Base-by-base conservation (phyloP, 23 tunicate species). In the Phallusia fumigata region DNA sequence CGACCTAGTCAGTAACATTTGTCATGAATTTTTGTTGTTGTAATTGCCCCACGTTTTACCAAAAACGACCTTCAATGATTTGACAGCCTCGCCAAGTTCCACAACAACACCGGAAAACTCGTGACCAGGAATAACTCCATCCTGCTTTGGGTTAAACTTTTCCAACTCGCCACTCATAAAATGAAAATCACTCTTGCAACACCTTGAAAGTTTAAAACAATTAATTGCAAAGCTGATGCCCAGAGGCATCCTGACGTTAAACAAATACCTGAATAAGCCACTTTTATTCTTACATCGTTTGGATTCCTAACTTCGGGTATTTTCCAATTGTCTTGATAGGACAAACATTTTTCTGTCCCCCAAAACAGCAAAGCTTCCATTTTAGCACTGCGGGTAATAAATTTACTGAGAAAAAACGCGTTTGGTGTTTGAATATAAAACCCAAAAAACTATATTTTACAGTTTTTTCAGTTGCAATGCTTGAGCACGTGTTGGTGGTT, bases 301-400 rank as follows among this genome's bases (percentile, higher is more conserved):
- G 90, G 88, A 19, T 53, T 76, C 26, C 80, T 65, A 16, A 88
- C 74, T 10, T 32, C 45, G 12, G 97, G 91, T 28, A 50, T 84
- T 0, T 0, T 34, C 5, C 73, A 19, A 47, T 91, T 76, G 0
- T 88, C 77, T 24, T 35, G 50, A 75, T 45, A 88, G 10, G 85
- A n/a, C 22, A 93, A 74, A 34, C 69, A 81, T 16, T 89, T 64
- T 33, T 85, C 88, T 32, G 77, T 40, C 16, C 93, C 98, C 11
- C 44, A 26, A 93, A 93, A 93, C 98, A 90, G 89, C 32, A 93
- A 82, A 30, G 86, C 93, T 78, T 84, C 73, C 98, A 93, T 93
- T n/a, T n/a, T n/a, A n/a, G n/a, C n/a, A n/a, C n/a, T n/a, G n/a
- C 10, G 18, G 76, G n/a, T n/a, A n/a, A n/a, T n/a, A n/a, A n/a